Evolutionary conservation across 2,113 vertebrate species (phyloP), one percentile per base, ranked within the genome.

Genomic region (Chamaea fasciata): DNA sequence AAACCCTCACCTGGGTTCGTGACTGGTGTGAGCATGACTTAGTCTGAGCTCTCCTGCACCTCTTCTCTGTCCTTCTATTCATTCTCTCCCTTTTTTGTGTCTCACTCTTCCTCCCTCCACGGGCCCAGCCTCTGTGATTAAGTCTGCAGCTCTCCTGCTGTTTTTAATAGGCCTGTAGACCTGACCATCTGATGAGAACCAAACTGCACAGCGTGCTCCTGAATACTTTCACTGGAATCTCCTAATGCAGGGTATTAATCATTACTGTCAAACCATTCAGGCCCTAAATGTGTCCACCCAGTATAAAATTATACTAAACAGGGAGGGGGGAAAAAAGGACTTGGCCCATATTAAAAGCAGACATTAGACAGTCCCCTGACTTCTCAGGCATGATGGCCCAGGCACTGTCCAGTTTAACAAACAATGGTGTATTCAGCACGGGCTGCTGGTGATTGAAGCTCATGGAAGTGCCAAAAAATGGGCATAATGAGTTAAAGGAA

Each of bases 221-320:
- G 96, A 96, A 95, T 95, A 95, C 97, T 97, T 97, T 98, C 97
- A 88, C 98, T 97, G 98, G 98, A 98, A 98, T 99, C 98, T 98
- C 98, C 98, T 98, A 98, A 99, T 98, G 98, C 97, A 96, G 94
- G 47, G 97, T 97, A 98, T 98, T 98, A 98, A 98, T 98, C 98
- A 98, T 98, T 97, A 97, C 98, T 98, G 98, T 98, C 98, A 97
- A 97, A 95, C 97, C 96, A 65, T 92, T 96, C 96, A 90, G 96
- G 96, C 97, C 97, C 97, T 95, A 97, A 98, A 96, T 96, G 96
- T 95, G 96, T 97, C 96, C 97, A 94, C 97, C 97, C 97, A 80
- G 96, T 92, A 97, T 94, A 97, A 97, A 98, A 98, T 97, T 94
- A 97, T 96, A 94, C 97, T 75, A 84, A 97, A 93, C 94, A 92